Percentiles rank a stretch among this genome's conserved stretches.
Conservation (phyloP, 2,113 vertebrate genomes). For the Romanogobio albipinnatus region DNA sequence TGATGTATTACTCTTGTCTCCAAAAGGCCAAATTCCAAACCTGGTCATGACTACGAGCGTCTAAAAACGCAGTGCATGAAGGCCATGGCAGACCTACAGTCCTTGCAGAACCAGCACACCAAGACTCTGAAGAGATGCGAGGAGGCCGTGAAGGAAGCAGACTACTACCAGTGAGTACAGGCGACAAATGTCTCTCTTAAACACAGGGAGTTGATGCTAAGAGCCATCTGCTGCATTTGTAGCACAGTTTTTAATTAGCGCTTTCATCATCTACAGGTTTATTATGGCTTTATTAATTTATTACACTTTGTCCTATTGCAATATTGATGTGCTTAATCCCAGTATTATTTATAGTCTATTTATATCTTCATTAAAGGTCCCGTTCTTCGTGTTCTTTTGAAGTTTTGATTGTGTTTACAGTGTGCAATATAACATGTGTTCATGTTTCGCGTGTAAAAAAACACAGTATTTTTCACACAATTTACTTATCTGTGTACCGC, state of each 20-base stretch:
- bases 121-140: slow-evolving; percentile 95
- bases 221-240: slow-evolving; percentile 50
- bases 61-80: slow-evolving; percentile 95
- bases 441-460: too few relatives aligned
- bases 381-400: too few relatives aligned
- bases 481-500: too few relatives aligned
- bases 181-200: not conserved
- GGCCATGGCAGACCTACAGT: slow-evolving; percentile 94
- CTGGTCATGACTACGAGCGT: slow-evolving; percentile 93
- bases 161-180: slow-evolving; percentile 94
- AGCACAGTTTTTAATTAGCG: slow-evolving; percentile 46
- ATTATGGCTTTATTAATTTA: slow-evolving; percentile 61
- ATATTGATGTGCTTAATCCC: slow-evolving; percentile 12
- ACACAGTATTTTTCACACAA: too few relatives aligned
- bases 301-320: not conserved
- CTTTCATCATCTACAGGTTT: slow-evolving; percentile 56
- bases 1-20: slow-evolving; percentile 58
- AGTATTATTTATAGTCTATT: not conserved
- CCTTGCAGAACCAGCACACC: slow-evolving; percentile 94
- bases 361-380: not conserved
- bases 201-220: slow-evolving; percentile 29
- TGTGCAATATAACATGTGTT: too few relatives aligned
- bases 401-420: too few relatives aligned
- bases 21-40: slow-evolving; percentile 90
- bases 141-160: slow-evolving; percentile 95